A percentile compares a stretch with the other conserved stretches of the same genome.
Evolutionary conservation across 2,888 invertebrate genomes (phyloP).

Genomic region (Tolmerus cingulatus): DNA sequence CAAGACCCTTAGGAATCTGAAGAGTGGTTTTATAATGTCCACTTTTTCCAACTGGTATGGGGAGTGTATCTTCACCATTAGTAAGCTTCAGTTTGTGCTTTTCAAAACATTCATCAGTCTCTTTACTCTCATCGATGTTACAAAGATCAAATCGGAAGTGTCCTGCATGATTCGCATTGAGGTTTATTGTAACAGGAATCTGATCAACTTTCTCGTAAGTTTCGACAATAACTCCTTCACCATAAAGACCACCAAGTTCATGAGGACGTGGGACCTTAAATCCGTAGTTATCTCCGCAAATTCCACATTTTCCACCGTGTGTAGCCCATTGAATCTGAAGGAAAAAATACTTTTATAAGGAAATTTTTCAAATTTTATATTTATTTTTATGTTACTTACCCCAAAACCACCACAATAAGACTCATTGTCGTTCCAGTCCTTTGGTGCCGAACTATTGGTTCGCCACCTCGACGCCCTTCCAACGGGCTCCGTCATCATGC

Average conservation of each 20-base stretch:
- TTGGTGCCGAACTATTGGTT: neutral
- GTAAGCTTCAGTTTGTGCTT: constrained; percentile 54
- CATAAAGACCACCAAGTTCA: constrained; percentile 64
- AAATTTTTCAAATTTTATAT: neutral
- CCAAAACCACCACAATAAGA: constrained; percentile 15
- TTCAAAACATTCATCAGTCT: constrained; percentile 64
- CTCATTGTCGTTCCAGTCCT: neutral
- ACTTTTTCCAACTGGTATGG: constrained; percentile 7
- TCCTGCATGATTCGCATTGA: constrained; percentile 62
- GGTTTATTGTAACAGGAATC: constrained; percentile 54
- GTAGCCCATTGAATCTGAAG: constrained; percentile 58
- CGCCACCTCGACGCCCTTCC: neutral
- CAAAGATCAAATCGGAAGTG: constrained; percentile 63
- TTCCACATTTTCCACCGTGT: constrained; percentile 63
- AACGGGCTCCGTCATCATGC: constrained; percentile 11
- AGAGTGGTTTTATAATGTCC: constrained; percentile 50
- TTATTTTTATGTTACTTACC: neutral
- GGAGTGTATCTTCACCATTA: constrained; percentile 49
- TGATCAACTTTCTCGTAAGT: constrained; percentile 56
- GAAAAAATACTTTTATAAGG: neutral
- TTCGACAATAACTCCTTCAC: constrained; percentile 59
- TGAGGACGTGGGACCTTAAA: constrained; percentile 60
- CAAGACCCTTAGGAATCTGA: constrained; percentile 59
- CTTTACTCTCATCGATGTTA: constrained; percentile 58
- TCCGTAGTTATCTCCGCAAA: constrained; percentile 64